phyloP scores from a whole-genome alignment of 2,797 vertebrate genomes.

The Psittacula derbiana region DNA sequence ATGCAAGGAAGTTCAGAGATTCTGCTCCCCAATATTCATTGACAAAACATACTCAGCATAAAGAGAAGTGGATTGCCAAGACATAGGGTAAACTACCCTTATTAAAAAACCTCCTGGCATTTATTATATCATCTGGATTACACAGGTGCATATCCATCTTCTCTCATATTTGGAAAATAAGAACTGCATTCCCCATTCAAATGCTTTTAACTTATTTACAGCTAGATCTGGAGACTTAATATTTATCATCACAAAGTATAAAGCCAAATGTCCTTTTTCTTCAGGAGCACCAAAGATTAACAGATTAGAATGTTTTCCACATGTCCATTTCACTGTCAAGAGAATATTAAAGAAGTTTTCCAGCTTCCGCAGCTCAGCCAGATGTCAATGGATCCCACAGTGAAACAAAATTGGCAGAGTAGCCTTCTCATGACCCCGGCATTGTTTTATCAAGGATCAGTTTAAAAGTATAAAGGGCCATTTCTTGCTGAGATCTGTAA shows the following conservation, averaged over 20 bases:
- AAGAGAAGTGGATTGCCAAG: background rate
- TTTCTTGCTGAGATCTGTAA: slow-evolving; percentile 77
- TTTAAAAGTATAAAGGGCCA: slow-evolving; percentile 74
- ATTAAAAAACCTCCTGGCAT: background rate
- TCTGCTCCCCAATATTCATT: background rate
- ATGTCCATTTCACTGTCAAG: slow-evolving; percentile 88
- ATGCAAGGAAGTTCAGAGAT: background rate
- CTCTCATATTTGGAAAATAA: slow-evolving; percentile 59
- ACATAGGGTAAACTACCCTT: background rate
- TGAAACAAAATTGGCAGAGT: slow-evolving; percentile 84
- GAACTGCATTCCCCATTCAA: slow-evolving; percentile 50
- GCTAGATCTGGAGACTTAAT: slow-evolving; percentile 73
- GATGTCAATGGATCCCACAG: slow-evolving; percentile 88
- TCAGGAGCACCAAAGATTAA: slow-evolving; percentile 84
- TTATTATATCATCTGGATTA: background rate
- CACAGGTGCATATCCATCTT: slow-evolving; percentile 60
- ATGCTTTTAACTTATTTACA: slow-evolving; percentile 74
- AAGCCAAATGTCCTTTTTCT: slow-evolving; percentile 80
- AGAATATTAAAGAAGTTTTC: slow-evolving; percentile 94
- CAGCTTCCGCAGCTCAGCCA: slow-evolving; percentile 89
- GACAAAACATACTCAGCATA: background rate
- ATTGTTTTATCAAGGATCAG: slow-evolving; percentile 81
- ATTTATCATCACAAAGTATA: slow-evolving; percentile 79
- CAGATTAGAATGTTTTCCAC: slow-evolving; percentile 93
- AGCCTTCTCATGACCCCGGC: slow-evolving; percentile 81